Base-by-base conservation (phyloP, 1,140 invertebrate genomes). In the Trachymyrmex septentrionalis region DNA sequence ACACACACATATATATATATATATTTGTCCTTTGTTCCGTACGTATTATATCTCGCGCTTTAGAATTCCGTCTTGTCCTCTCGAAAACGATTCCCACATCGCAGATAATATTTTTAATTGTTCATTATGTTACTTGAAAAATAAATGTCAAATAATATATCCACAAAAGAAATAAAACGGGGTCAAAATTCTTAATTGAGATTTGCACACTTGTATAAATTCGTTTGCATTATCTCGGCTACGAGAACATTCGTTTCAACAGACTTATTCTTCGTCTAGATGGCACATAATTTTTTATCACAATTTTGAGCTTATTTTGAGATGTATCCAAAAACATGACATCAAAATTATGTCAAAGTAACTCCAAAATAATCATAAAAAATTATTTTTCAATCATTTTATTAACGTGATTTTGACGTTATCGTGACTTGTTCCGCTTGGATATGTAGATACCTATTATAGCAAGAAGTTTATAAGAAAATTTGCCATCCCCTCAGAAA, bases 11-110 rank as follows among this genome's bases (percentile, higher is more conserved):
- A n/a, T n/a, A n/a, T 6, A 30, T 27, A 2, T 30, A 30, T 30
- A 30, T 6, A n/a, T 64, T 71, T n/a, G n/a, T n/a, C n/a, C 30
- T 61, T 21, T 44, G 50, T 27, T 73, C 16, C 27, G 19, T 34
- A 50, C 24, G 16, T 50, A 44, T 44, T 10, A 44, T 44, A 84
- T 50, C 69, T 61, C 24, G 38, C 21, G 14, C 14, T 63, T 73
- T 63, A n/a, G 10, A 73, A 16, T 73, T 19, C 27, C 44, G 30
- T n/a, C 38, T 84, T 71, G 5, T 71, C 73, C 34, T 61, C 19
- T 5, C 24, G 24, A 24, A 59, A 30, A 19, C n/a, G n/a, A 71
- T 4, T 34, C 14, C 10, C 44, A n/a, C 2, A 12, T 34, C 50
- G 7, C 24, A 30, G 3, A 55, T 24, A 34, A 34, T 38, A 67